phyloP scores from a whole-genome alignment of 2,888 invertebrate species.

The Tortricodes alternella region DNA sequence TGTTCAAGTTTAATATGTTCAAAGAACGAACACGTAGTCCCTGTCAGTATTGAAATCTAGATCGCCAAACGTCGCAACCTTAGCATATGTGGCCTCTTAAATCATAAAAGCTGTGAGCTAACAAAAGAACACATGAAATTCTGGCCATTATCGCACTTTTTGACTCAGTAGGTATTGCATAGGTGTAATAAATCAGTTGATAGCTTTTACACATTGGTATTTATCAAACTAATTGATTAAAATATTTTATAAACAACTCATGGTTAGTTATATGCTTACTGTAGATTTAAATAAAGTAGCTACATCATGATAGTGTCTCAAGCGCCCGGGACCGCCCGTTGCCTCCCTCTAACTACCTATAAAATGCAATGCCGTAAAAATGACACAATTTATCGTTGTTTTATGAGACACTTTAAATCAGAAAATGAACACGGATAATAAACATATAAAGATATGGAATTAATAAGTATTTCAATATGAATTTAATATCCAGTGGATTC shows the following conservation, averaged over 20 bases:
- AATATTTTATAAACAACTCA: not conserved
- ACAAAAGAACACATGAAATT: too few species aligned
- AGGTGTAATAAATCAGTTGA: not conserved
- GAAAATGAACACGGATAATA: slow-evolving; percentile 22
- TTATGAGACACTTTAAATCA: slow-evolving; percentile 31
- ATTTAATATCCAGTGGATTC: slow-evolving; percentile 12
- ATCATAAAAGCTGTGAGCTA: too few species aligned
- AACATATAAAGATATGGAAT: slow-evolving; percentile 16
- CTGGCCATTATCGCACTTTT: too few species aligned
- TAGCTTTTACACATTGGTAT: not conserved
- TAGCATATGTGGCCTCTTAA: too few species aligned
- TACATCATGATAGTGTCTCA: slow-evolving; percentile 7
- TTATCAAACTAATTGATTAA: too few species aligned
- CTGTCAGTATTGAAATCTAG: too few species aligned
- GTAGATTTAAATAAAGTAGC: slow-evolving; percentile 23
- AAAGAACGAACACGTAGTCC: too few species aligned
- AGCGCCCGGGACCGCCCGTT: slow-evolving; percentile 33
- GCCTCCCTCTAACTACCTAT: slow-evolving; percentile 25
- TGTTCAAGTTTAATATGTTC: too few species aligned
- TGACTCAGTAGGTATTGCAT: too few species aligned
- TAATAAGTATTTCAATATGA: slow-evolving; percentile 14
- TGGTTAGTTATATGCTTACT: slow-evolving; percentile 5
- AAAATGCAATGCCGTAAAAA: slow-evolving; percentile 29
- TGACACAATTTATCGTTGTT: slow-evolving; percentile 28
- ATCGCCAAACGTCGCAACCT: too few species aligned